phyloP scores from a whole-genome alignment of 2,113 vertebrate species.

The Notarius lentiginosus region DNA sequence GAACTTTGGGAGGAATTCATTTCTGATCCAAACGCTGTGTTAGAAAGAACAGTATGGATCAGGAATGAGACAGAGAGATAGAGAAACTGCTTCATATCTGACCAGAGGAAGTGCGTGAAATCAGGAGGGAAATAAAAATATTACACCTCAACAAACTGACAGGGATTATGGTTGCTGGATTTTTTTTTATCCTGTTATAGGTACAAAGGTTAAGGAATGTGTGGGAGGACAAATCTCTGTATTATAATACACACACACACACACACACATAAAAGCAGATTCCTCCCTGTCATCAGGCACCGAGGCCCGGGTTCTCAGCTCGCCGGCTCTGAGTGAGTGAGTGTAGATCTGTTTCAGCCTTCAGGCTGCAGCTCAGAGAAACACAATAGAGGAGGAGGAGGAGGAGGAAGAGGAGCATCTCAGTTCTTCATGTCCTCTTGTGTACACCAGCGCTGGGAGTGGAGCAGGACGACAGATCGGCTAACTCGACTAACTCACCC shows the following conservation, averaged over 20 bases:
- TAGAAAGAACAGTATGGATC: too few relatives aligned
- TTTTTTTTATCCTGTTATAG: neutral
- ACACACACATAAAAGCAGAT: neutral
- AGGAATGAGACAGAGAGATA: too few relatives aligned
- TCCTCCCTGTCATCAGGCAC: neutral
- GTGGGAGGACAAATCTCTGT: neutral
- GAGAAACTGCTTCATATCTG: too few relatives aligned
- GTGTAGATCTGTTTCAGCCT: slow-evolving; percentile 15
- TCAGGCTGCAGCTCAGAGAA: slow-evolving; percentile 11
- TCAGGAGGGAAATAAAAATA: neutral
- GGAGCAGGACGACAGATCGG: slow-evolving; percentile 9
- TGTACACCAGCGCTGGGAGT: slow-evolving; percentile 19
- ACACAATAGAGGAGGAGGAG: slow-evolving; percentile 32
- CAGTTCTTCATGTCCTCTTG: neutral
- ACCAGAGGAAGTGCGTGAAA: too few relatives aligned
- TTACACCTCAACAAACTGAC: neutral
- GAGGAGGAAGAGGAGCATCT: neutral
- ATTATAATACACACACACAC: neutral
- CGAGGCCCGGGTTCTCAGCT: too few relatives aligned
- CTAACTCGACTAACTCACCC: slow-evolving; percentile 18
- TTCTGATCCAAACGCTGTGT: too few relatives aligned
- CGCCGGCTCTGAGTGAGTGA: neutral
- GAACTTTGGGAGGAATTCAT: too few relatives aligned
- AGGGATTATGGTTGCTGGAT: neutral
- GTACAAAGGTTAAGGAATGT: neutral